Conservation (phyloP, 2,113 vertebrate genomes). For the Corynorhinus townsendii region DNA sequence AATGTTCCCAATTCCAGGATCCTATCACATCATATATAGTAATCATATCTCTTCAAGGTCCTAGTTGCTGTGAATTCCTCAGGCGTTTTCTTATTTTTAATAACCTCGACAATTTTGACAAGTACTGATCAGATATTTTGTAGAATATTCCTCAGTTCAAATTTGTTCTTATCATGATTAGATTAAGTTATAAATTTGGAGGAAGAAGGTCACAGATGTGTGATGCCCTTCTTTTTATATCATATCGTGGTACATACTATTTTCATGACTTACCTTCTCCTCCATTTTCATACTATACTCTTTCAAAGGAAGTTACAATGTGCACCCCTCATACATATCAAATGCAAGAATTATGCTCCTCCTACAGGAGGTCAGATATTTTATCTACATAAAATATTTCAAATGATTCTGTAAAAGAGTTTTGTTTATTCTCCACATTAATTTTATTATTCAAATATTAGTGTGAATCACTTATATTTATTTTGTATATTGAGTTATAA, state of each 20-base stretch:
- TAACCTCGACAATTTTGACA: neutral
- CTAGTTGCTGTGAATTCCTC: neutral
- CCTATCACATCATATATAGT: neutral
- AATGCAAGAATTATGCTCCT: neutral
- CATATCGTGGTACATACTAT: neutral
- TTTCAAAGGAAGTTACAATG: neutral
- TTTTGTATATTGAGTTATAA: neutral
- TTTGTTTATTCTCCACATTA: neutral
- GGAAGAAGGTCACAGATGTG: too few species aligned
- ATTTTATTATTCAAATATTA: neutral
- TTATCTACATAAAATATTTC: neutral
- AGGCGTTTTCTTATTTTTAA: neutral
- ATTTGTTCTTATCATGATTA: neutral
- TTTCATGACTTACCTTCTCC: neutral
- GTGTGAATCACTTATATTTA: neutral
- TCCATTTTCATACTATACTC: neutral
- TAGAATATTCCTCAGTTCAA: neutral
- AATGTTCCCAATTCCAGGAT: neutral
- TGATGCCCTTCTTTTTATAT: neutral
- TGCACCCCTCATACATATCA: neutral
- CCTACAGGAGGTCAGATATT: neutral
- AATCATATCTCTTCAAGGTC: neutral
- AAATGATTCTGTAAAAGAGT: neutral
- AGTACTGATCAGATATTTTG: neutral
- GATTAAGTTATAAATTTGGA: neutral